phyloP scores from a whole-genome alignment of 2,797 vertebrate species.

The Sebastes variabilis region DNA sequence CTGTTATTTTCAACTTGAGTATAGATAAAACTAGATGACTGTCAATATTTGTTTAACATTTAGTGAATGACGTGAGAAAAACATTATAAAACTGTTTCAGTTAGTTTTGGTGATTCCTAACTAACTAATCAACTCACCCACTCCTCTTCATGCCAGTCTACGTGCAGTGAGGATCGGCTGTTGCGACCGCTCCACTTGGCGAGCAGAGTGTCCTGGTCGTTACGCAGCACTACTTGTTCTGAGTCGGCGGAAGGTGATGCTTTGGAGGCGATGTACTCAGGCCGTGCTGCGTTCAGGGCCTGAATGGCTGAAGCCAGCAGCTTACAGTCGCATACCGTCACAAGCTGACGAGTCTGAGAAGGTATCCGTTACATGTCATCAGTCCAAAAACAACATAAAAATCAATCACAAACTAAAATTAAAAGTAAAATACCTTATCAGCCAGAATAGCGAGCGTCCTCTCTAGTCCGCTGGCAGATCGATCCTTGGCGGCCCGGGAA shows the following conservation, averaged over 20 bases:
- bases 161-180: slow-evolving; percentile 92
- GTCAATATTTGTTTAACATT: too few relatives aligned
- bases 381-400: neutral
- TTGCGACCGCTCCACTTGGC: slow-evolving; percentile 94
- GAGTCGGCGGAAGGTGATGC: slow-evolving; percentile 91
- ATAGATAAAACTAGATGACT: too few relatives aligned
- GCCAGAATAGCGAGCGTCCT: slow-evolving; percentile 93
- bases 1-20: neutral
- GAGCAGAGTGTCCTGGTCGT: slow-evolving; percentile 95
- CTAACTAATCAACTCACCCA: slow-evolving; percentile 84
- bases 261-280: slow-evolving; percentile 97
- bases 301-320: slow-evolving; percentile 94
- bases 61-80: too few relatives aligned
- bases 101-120: neutral
- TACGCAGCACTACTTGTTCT: slow-evolving; percentile 95
- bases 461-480: slow-evolving; percentile 93
- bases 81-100: neutral
- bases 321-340: slow-evolving; percentile 96
- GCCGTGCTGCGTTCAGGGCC: slow-evolving; percentile 92
- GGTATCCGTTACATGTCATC: neutral
- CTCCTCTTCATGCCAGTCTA: slow-evolving; percentile 95
- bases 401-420: neutral
- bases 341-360: slow-evolving; percentile 92
- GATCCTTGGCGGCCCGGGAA: slow-evolving; percentile 94
- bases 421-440: slow-evolving; percentile 87